phyloP scores from a whole-genome alignment of 2,113 vertebrate species.

The Henicopernis longicauda region DNA sequence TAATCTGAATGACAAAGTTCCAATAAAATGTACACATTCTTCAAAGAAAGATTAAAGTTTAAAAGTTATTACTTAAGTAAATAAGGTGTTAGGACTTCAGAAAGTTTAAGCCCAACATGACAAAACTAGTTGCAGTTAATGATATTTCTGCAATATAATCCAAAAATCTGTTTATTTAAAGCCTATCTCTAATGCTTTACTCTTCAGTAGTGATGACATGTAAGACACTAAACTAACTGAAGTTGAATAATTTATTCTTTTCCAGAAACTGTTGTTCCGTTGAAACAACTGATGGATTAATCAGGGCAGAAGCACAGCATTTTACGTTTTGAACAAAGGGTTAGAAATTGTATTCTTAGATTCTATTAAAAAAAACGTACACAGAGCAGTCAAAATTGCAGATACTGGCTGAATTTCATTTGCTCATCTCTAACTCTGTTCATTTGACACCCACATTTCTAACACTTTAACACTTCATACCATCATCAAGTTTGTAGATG shows the following conservation, averaged over 20 bases:
- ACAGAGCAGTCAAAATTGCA: neutral
- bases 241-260: neutral
- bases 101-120: neutral
- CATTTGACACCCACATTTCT: slow-evolving; percentile 28
- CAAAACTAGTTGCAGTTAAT: neutral
- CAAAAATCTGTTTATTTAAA: neutral
- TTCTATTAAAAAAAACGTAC: neutral
- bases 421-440: neutral
- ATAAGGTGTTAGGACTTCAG: neutral
- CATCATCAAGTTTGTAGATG: neutral
- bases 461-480: slow-evolving; percentile 17
- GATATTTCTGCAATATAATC: neutral
- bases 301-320: neutral
- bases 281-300: neutral
- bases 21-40: neutral
- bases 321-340: neutral
- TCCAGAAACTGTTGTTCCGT: neutral
- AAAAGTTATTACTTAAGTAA: neutral
- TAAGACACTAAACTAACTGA: neutral
- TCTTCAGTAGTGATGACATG: neutral
- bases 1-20: neutral
- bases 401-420: neutral
- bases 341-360: neutral
- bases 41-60: neutral
- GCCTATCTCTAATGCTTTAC: neutral